phyloP scores from a whole-genome alignment of 2,797 vertebrate genomes.

The Kryptolebias ocellatus region DNA sequence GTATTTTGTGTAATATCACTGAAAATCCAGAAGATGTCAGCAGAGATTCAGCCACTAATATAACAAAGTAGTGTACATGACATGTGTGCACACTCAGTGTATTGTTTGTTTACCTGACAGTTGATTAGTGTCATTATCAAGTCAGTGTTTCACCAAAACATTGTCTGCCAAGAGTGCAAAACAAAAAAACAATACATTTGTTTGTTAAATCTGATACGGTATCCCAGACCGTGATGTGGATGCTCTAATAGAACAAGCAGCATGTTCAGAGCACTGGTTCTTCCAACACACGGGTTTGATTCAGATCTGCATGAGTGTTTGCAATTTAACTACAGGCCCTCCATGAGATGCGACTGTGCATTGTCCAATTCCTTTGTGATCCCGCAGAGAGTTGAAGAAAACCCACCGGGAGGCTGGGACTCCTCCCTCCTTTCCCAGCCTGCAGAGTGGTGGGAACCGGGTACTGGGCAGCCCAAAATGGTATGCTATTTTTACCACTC shows the following conservation, averaged over 20 bases:
- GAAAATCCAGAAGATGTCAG: slow-evolving; percentile 49
- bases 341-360: slow-evolving; percentile 19
- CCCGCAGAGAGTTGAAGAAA: slow-evolving; percentile 56
- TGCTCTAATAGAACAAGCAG: neutral
- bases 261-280: neutral
- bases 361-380: slow-evolving; percentile 43
- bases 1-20: slow-evolving; percentile 16
- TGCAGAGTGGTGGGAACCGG: slow-evolving; percentile 92
- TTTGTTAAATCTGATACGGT: too few species aligned
- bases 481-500: slow-evolving; percentile 91
- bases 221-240: too few species aligned
- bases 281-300: neutral
- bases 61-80: neutral
- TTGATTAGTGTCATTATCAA: too few species aligned
- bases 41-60: slow-evolving; percentile 35
- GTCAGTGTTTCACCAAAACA: neutral
- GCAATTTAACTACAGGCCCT: neutral
- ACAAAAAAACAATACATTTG: neutral
- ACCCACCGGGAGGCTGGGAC: slow-evolving; percentile 68
- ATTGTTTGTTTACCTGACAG: neutral
- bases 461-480: slow-evolving; percentile 86
- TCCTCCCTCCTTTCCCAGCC: slow-evolving; percentile 95
- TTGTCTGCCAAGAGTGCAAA: too few species aligned
- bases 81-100: too few species aligned
- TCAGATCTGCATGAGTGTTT: slow-evolving; percentile 1